Conservation (phyloP, 2,113 vertebrate genomes). For the Bathybates hornii region DNA sequence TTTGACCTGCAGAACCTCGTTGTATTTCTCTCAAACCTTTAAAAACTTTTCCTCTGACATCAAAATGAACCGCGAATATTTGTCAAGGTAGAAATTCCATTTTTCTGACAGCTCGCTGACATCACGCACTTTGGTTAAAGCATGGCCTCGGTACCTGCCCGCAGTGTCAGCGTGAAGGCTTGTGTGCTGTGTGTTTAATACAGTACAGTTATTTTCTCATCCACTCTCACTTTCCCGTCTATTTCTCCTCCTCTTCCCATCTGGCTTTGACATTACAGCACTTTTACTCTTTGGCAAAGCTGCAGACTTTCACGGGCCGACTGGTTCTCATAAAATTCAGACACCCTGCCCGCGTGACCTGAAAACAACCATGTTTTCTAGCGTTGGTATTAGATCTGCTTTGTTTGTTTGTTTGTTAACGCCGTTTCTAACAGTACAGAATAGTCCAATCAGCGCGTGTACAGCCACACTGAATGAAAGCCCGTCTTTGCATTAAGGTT, state of each 20-base stretch:
- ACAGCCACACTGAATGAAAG: neutral
- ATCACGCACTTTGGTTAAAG: neutral
- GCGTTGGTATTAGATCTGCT: neutral
- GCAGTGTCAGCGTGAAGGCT: neutral
- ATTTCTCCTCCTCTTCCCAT: conserved; percentile 29
- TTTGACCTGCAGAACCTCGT: neutral
- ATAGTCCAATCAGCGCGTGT: neutral
- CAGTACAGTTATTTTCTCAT: neutral
- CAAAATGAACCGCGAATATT: neutral
- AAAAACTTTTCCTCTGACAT: neutral
- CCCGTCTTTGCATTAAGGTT: conserved; percentile 47
- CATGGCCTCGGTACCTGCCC: neutral
- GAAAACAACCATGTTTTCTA: neutral
- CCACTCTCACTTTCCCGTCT: neutral
- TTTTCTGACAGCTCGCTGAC: neutral
- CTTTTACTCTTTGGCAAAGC: conserved; percentile 61
- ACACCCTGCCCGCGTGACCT: conserved; percentile 31
- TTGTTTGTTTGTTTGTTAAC: neutral
- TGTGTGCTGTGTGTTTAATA: neutral
- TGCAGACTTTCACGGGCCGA: conserved; percentile 55
- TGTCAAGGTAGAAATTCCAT: neutral
- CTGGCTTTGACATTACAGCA: conserved; percentile 64
- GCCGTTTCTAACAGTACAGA: neutral
- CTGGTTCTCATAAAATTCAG: conserved; percentile 62
- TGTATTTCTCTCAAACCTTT: neutral